Base-by-base conservation (phyloP, 23 tunicate species). In the Phallusia fumigata region DNA sequence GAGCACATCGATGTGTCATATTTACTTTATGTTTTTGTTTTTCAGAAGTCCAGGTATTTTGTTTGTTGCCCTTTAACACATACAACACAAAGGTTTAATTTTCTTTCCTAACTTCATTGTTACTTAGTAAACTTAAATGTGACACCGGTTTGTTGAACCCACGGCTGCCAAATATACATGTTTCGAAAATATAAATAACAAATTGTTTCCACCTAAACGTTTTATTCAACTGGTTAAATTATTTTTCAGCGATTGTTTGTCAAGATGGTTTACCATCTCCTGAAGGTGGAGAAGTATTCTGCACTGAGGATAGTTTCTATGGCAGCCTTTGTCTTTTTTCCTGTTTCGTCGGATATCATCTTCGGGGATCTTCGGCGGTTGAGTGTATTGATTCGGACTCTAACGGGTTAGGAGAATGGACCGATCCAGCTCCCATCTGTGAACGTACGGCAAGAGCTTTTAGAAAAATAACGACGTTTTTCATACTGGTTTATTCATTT, bases 361-460 rank as follows among this genome's bases (percentile, higher is more conserved):
- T 87, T 26, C 30, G 19, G 11, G 91, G 91, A 21, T 21, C 49
- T 19, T 45, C 35, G 15, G 5, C 77, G 0, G 40, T 74, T 19
- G 36, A 33, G 0, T 87, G 91, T 76, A 6, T 40, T 2, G 91
- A 87, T 75, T 31, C 28, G 13, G 77, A 87, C 36, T 53, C 34
- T 3, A 53, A 87, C 58, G 86, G 91, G 24, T 36, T 33, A 0
- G 91, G 91, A 22, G 91, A 87, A 2, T 87, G 91, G 91, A 30
- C 58, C 0, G 35, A 64, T 35, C 40, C 44, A 34, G 65, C 44
- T 13, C 91, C 91, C 13, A 32, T 31, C 16, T 87, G 91, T 32
- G 78, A 81, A 76, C 78, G 91, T 87, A 82, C 32, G 91, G 31
- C 19, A 77, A 26, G 8, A n/a, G n/a, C n/a, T n/a, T n/a, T n/a